Base-by-base conservation (phyloP, 1,140 invertebrate species). In the Solen grandis region DNA sequence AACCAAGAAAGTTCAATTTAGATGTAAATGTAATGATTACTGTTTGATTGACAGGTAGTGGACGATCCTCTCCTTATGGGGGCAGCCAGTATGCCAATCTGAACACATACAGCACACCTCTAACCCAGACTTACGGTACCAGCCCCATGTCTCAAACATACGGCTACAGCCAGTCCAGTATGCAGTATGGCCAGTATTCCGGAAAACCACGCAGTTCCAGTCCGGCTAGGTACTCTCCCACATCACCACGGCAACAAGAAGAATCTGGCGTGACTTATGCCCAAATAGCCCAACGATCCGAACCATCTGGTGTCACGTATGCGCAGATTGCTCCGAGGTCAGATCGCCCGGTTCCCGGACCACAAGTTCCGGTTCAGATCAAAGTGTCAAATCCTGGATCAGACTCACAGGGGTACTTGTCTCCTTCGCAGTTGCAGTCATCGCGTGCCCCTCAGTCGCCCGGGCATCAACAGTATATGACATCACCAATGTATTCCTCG, bases 281-380 rank as follows among this genome's bases (percentile, higher is more conserved):
- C n/a, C 35, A 69, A 27, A 76, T 68, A 19, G 59, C 41, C 8
- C 41, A n/a, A 16, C 22, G 33, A 29, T 38, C 59, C 19, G 60
- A 72, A 29, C n/a, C n/a, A n/a, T 52, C 59, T 35, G 50, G 60
- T 29, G 75, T 75, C 35, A 69, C 63, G 25, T 83, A 74, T 33
- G 55, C 70, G 25, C 66, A 84, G 82, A 50, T 82, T 63, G 72
- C 59, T 5, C 66, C 74, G 13, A 69, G 66, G 60, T 73, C 62
- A 19, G 83, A 84, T 25, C 46, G 85, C 38, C 81, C 82, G 5
- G 70, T 83, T 19, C 85, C 85, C 4, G 85, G 85, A n/a, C 85
- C 85, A 14, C 85, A 86, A 69, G 81, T 84, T n/a, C 81, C 83
- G 14, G 63, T 69, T 41, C 75, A 78, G 54, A 78, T 78, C 22